phyloP scores from a whole-genome alignment of 2,113 vertebrate species.

The Pelecanus crispus region DNA sequence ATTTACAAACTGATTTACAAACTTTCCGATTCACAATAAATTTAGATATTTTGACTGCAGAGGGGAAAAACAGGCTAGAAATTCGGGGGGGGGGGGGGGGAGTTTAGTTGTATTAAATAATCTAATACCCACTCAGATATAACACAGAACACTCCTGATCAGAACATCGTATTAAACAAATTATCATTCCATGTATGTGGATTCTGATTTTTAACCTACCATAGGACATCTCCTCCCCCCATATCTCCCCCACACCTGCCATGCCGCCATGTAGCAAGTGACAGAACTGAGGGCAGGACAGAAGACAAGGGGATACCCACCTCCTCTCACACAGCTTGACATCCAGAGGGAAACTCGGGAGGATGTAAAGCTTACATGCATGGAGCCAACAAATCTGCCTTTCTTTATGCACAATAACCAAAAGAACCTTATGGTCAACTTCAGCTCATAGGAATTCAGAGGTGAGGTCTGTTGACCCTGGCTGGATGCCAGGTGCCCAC shows the following conservation, averaged over 20 bases:
- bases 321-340: neutral
- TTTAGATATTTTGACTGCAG: neutral
- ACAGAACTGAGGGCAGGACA: neutral
- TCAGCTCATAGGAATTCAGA: neutral
- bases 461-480: too few species aligned
- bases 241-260: neutral
- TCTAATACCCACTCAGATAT: neutral
- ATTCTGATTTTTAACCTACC: neutral
- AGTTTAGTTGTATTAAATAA: neutral
- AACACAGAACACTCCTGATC: neutral
- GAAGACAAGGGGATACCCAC: neutral
- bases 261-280: accelerated
- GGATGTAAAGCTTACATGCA: neutral
- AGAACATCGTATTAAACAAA: neutral
- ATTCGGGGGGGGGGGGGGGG: neutral
- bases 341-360: neutral
- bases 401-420: neutral
- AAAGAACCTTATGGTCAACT: neutral
- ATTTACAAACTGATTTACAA: neutral
- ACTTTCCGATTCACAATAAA: neutral
- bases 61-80: neutral
- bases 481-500: too few species aligned
- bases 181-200: neutral
- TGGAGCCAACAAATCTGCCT: neutral
- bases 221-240: neutral